Base-by-base conservation (phyloP, 2,888 invertebrate genomes). In the Acleris sparsana region DNA sequence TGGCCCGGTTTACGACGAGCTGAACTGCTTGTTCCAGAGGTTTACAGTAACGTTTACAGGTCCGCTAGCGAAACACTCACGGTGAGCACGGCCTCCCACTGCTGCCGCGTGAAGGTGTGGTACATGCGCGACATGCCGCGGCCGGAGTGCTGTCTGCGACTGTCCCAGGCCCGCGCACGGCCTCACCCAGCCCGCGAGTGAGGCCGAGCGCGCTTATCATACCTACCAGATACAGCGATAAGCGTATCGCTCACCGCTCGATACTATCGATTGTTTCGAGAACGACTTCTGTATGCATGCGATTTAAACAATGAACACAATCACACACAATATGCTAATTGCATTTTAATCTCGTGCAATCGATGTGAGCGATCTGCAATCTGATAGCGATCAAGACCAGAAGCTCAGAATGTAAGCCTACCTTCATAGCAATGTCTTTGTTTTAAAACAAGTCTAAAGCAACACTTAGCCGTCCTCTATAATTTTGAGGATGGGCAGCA, bases 61-160 rank as follows among this genome's bases (percentile, higher is more conserved):
- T 25, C 25, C 25, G 5, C 25, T 25, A 25, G 25, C 25, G 25
- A 5, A 20, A 18, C 11, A 87, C 90, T 87, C 77, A 90, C 91
- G 59, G 64, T 69, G 59, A 92, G 75, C 58, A 91, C 90, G 51
- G 86, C 86, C 58, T 88, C 86, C 91, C 91, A 92, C 73, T 92
- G 91, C 71, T 82, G 75, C 7, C 83, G 80, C 25, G 89, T 85
- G 73, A 83, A 84, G 0, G 89, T 89, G 72, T 86, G 88, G 76
- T 84, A 87, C 63, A 82, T 73, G 20, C 82, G 85, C 73, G 84
- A 70, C 88, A 87, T 88, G 69, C 33, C 33, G 33, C 33, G 52
- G 46, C 51, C 9, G 33, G 53, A 18, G 33, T 5, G 25, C 25
- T 29, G 48, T 25, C 56, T 53, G 70, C 57, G 43, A 43, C 52